phyloP scores from a whole-genome alignment of 2,797 vertebrate species.

The Nyctalus aviator region DNA sequence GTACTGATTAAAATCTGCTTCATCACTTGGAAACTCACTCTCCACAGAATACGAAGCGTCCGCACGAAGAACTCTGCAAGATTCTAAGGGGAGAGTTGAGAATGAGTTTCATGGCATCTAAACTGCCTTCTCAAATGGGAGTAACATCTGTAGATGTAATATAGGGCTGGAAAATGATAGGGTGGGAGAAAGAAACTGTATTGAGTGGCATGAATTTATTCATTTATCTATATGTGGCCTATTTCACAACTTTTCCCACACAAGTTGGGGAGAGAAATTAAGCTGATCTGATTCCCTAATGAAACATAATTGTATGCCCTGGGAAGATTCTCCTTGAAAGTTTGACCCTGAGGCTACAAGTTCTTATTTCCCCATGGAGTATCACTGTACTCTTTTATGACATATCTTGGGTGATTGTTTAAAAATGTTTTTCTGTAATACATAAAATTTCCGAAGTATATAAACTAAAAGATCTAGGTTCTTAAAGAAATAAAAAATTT shows the following conservation, averaged over 20 bases:
- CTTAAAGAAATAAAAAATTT: constrained; percentile 46
- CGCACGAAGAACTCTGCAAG: background rate
- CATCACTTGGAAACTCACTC: constrained; percentile 72
- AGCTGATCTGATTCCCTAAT: constrained; percentile 12
- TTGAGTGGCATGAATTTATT: background rate
- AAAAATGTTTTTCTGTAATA: constrained; percentile 25
- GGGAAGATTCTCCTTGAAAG: constrained; percentile 40
- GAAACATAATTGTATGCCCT: constrained; percentile 46
- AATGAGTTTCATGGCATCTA: background rate
- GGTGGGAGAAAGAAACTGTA: constrained; percentile 4
- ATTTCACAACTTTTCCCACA: constrained; percentile 35
- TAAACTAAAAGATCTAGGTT: constrained; percentile 1
- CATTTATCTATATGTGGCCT: constrained; percentile 16
- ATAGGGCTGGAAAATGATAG: background rate
- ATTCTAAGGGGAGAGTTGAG: background rate
- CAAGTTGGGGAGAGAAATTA: constrained; percentile 28
- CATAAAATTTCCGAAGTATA: constrained; percentile 2
- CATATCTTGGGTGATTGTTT: constrained; percentile 31
- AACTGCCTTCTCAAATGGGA: background rate
- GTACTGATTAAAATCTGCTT: constrained; percentile 76
- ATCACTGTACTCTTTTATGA: constrained; percentile 1
- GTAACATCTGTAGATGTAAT: constrained; percentile 4
- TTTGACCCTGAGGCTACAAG: background rate
- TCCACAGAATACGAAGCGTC: constrained; percentile 28
- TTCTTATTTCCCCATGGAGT: background rate